These are phyloP conservation scores for Corythucha ciliata DNA, from an alignment of 2,888 invertebrate genomes.

Conservation along the genomic window DNA sequence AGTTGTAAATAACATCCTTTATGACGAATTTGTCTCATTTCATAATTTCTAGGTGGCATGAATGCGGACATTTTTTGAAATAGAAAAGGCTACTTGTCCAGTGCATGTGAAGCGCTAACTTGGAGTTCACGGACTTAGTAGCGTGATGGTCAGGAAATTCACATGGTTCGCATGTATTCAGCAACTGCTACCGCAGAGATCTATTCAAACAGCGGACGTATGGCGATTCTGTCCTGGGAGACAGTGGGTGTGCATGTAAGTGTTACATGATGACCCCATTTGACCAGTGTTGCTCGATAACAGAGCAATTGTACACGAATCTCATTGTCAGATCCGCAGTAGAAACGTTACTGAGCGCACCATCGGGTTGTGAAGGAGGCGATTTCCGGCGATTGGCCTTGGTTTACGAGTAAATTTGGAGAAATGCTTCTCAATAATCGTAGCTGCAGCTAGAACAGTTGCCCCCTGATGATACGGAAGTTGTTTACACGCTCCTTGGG, in stretches of 20 bases:
- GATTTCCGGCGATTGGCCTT: slow-evolving; percentile 29
- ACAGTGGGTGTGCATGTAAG: too few species aligned
- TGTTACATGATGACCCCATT: slow-evolving; percentile 38
- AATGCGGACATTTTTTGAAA: neutral
- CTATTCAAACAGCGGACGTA: slow-evolving; percentile 9
- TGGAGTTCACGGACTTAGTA: slow-evolving; percentile 16
- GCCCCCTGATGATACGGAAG: too few species aligned
- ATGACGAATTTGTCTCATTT: too few species aligned
- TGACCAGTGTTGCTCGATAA: slow-evolving; percentile 27
- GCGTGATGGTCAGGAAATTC: slow-evolving; percentile 17
- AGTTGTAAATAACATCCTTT: too few species aligned
- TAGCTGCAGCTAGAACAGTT: slow-evolving; percentile 20
- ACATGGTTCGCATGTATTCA: slow-evolving; percentile 20
- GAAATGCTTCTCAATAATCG: slow-evolving; percentile 23
- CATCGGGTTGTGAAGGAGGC: slow-evolving; percentile 33
- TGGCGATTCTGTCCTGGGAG: slow-evolving; percentile 10
- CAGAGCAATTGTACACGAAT: slow-evolving; percentile 37
- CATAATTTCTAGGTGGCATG: slow-evolving; percentile 8
- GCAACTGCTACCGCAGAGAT: slow-evolving; percentile 4
- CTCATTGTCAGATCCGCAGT: slow-evolving; percentile 37
- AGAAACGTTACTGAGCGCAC: slow-evolving; percentile 38
- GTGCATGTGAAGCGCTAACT: slow-evolving; percentile 28
- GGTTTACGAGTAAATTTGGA: slow-evolving; percentile 27
- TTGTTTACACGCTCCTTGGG: too few species aligned
- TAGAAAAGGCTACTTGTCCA: slow-evolving; percentile 29